Evolutionary conservation across 1,140 invertebrate species (phyloP).

Genomic region (Formica exsecta): DNA sequence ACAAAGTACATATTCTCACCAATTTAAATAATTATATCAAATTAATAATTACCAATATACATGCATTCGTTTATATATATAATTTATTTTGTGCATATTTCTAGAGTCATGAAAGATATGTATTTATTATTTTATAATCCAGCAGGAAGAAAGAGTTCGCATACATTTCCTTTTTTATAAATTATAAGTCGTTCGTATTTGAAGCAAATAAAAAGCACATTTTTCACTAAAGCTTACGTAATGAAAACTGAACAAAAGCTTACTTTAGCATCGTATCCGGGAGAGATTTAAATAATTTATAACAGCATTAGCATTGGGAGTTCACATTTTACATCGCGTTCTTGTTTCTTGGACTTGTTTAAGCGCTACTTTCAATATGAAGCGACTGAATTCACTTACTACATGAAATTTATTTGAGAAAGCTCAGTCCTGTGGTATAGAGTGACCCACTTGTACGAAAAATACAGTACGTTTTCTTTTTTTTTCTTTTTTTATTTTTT

Average conservation of each 20-base stretch:
- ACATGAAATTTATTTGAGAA: constrained; percentile 44
- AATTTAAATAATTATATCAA: background rate
- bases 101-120: background rate
- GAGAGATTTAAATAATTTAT: background rate
- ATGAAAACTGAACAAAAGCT: background rate
- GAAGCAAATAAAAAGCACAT: background rate
- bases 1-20: constrained; percentile 47
- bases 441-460: constrained; percentile 63
- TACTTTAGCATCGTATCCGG: background rate
- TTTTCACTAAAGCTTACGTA: background rate
- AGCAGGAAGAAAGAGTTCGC: background rate
- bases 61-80: constrained; percentile 40
- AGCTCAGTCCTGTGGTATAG: constrained; percentile 68
- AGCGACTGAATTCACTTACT: constrained; percentile 24
- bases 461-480: constrained; percentile 47
- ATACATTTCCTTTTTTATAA: constrained; percentile 13
- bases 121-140: constrained; percentile 20
- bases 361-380: constrained; percentile 51
- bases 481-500: background rate
- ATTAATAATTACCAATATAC: constrained; percentile 15
- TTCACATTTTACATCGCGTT: background rate
- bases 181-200: background rate
- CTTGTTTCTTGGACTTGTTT: background rate
- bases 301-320: background rate
- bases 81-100: constrained; percentile 23